Conservation (phyloP, 2,888 invertebrate genomes). For the Rapana venosa region DNA sequence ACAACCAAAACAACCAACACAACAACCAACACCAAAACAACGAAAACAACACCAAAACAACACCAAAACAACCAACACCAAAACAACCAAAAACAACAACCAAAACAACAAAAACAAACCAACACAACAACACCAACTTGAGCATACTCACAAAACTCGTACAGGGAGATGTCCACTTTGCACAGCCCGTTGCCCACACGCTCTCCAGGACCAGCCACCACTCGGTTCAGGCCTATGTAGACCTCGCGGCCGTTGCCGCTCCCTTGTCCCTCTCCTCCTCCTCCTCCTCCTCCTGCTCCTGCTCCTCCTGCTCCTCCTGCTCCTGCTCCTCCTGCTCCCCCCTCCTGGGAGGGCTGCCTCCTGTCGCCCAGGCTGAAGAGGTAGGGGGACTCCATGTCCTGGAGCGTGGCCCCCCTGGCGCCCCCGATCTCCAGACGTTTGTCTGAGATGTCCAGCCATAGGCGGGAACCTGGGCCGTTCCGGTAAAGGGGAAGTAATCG, state of each 20-base stretch:
- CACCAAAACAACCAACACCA: neutral
- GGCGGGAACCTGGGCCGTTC: conserved; percentile 24
- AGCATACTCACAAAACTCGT: conserved; percentile 59
- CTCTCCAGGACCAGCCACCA: conserved; percentile 69
- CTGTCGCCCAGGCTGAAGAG: conserved; percentile 72
- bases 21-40: neutral
- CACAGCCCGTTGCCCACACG: conserved; percentile 74
- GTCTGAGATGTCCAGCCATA: conserved; percentile 64
- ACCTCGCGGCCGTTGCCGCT: conserved; percentile 64
- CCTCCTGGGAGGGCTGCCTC: conserved; percentile 43
- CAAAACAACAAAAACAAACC: neutral
- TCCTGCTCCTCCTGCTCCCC: neutral
- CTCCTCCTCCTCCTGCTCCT: neutral
- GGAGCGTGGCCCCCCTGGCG: conserved; percentile 62
- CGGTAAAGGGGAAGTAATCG: too few relatives aligned
- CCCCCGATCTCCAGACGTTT: conserved; percentile 66
- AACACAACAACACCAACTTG: neutral
- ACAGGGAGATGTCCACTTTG: conserved; percentile 61
- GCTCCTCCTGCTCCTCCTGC: neutral
- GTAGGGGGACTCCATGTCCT: conserved; percentile 71
- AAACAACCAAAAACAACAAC: neutral
- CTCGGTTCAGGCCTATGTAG: conserved; percentile 74
- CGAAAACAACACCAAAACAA: neutral
- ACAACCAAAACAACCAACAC: neutral
- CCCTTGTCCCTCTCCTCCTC: too few relatives aligned